phyloP scores from a whole-genome alignment of 2,113 vertebrate species.

The Anoplopoma fimbria region DNA sequence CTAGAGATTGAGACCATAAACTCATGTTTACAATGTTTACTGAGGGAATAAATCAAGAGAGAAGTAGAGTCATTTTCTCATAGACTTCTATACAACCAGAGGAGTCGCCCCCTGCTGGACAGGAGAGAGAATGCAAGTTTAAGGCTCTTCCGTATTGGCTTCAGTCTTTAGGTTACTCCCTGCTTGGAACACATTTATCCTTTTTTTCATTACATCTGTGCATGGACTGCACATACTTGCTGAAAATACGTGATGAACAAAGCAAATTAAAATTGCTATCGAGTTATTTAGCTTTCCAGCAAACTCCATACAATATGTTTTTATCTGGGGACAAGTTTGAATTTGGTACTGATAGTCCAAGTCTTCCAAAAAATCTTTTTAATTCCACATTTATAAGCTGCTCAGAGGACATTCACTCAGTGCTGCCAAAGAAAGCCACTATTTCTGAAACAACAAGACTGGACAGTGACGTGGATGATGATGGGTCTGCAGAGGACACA shows the following conservation, averaged over 20 bases:
- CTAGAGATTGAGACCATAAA: not conserved
- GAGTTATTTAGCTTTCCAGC: not conserved
- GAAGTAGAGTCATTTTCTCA: not conserved
- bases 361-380: not conserved
- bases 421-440: not conserved
- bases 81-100: not conserved
- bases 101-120: not conserved
- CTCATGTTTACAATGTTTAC: not conserved
- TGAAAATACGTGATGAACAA: not conserved
- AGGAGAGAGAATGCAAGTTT: not conserved
- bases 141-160: not conserved
- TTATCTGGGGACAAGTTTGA: not conserved
- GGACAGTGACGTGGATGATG: too few species aligned
- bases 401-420: not conserved
- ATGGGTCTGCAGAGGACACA: too few species aligned
- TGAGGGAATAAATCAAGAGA: too few species aligned
- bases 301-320: too few species aligned
- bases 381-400: not conserved
- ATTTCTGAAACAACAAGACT: too few species aligned
- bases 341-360: not conserved
- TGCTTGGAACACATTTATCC: too few species aligned
- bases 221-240: not conserved
- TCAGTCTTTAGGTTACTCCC: too few species aligned
- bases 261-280: not conserved
- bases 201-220: not conserved